Evolutionary conservation across 2,888 invertebrate genomes (phyloP), one percentile per base, ranked within the genome.

Genomic region (Acronicta alni): DNA sequence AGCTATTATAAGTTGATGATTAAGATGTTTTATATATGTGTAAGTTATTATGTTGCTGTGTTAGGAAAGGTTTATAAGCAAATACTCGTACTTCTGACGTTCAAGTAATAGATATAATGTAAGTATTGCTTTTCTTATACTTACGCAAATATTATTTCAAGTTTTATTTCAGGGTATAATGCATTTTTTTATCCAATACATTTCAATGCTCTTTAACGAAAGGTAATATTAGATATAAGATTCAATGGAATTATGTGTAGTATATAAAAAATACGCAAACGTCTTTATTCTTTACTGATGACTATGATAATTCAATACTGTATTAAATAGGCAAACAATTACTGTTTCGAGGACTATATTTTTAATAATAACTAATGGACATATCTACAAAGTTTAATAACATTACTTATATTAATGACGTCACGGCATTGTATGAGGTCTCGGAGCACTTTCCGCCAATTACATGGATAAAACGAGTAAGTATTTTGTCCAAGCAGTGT

Each of bases 401-500:
- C 57, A 75, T 61, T 48, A n/a, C n/a, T n/a, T n/a, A 64, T 57
- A 52, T 53, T 66, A 61, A 70, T 64, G 57, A 57, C 56, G 56
- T 46, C 47, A 61, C 41, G 67, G 59, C 43, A 64, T 67, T 65
- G 58, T 77, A 67, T 57, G 55, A 48, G 48, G 53, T 61, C 55
- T 59, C 47, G 49, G 26, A 68, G 43, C 48, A 73, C 67, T 71
- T 74, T 74, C 62, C 68, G 59, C 63, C 66, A 72, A 77, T 77
- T 79, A 81, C 70, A 58, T 67, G 55, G 63, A 74, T 73, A 72
- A 79, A 80, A 75, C 69, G 65, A 75, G 73, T 77, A 80, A 75
- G 73, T 77, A 80, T 80, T 77, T 75, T 77, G 74, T 75, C 70
- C 62, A 66, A 67, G 66, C 70, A 72, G 67, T 75, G 76, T 76